phyloP scores from a whole-genome alignment of 1,140 invertebrate species.

The Drosophila pectinifera region DNA sequence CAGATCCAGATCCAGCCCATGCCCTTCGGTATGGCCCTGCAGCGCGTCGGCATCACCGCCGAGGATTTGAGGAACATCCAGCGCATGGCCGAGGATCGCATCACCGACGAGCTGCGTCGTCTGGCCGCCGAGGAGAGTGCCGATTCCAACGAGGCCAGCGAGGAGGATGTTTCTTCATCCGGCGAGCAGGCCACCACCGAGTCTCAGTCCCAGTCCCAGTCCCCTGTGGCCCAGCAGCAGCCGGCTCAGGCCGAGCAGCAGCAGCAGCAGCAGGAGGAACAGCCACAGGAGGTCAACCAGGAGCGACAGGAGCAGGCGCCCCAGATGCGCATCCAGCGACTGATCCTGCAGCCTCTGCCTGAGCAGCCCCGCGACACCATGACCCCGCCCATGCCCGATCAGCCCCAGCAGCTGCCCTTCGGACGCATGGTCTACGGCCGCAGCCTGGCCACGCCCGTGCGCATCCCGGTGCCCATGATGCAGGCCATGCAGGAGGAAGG shows the following conservation, averaged over 20 bases:
- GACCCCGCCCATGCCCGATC: conserved; percentile 83
- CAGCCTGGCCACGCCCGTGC: conserved; percentile 85
- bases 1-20: conserved; percentile 79
- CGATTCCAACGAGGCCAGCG: conserved; percentile 79
- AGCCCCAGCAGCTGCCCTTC: conserved; percentile 79
- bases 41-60: conserved; percentile 86
- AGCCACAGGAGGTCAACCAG: conserved; percentile 48
- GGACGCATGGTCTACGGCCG: conserved; percentile 86
- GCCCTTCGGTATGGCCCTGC: conserved; percentile 82
- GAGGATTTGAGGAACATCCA: conserved; percentile 87
- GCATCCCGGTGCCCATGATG: conserved; percentile 87
- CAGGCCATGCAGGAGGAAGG: conserved; percentile 73
- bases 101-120: conserved; percentile 85
- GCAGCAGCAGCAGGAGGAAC: conserved; percentile 31
- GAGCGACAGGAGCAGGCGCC: conserved; percentile 74
- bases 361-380: conserved; percentile 84
- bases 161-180: conserved; percentile 70
- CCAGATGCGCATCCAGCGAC: conserved; percentile 70
- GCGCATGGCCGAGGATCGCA: conserved; percentile 85
- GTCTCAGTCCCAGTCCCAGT: conserved; percentile 16
- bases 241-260: conserved; percentile 42
- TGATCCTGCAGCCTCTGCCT: conserved; percentile 81
- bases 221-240: conserved; percentile 31
- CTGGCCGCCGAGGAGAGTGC: conserved; percentile 79
- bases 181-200: conserved; percentile 50